Evolutionary conservation across 2,888 invertebrate genomes (phyloP), one percentile per base, ranked within the genome.

Genomic region (Eucera pruinosa): DNA sequence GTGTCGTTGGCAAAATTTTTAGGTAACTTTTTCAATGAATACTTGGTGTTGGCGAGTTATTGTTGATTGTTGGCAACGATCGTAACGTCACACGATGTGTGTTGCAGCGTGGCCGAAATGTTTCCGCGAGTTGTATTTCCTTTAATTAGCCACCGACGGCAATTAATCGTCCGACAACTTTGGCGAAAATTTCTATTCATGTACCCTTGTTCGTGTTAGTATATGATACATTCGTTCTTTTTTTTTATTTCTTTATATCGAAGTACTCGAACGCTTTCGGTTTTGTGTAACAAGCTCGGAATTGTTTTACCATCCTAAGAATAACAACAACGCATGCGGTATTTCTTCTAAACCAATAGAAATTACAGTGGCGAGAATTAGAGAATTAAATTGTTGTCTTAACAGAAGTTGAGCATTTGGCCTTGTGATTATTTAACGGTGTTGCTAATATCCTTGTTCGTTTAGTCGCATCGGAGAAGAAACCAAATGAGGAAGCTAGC

Each of bases 401-500:
- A n/a, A n/a, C n/a, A n/a, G n/a, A n/a, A n/a, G n/a, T n/a, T n/a
- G n/a, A n/a, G n/a, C n/a, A n/a, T n/a, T n/a, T n/a, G n/a, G n/a
- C n/a, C n/a, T 20, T 4, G 2, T 50, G 18, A 45, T 25, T 13
- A 33, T 13, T n/a, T 3, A 50, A 9, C 4, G 25, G 15, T n/a
- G 6, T 48, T 25, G 4, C 4, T 61, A 43, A 30, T 11, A 15
- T n/a, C 39, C 9, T 6, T 45, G 30, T 39, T 58, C 7, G 18
- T 61, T 23, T n/a, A 5, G 45, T 41, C 52, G 6, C 66, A 61
- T 25, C 20, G 83, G 84, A 73, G 13, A 57, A 55, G 15, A 74
- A 64, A 62, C 25, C 65, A 36, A 52, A 78, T 72, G 80, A 81
- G 9, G 71, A 80, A 3, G 57, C 77, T 23, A 43, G 75, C 58